Evolutionary conservation across 2,797 vertebrate species (phyloP).

Genomic region (Pitangus sulphuratus): DNA sequence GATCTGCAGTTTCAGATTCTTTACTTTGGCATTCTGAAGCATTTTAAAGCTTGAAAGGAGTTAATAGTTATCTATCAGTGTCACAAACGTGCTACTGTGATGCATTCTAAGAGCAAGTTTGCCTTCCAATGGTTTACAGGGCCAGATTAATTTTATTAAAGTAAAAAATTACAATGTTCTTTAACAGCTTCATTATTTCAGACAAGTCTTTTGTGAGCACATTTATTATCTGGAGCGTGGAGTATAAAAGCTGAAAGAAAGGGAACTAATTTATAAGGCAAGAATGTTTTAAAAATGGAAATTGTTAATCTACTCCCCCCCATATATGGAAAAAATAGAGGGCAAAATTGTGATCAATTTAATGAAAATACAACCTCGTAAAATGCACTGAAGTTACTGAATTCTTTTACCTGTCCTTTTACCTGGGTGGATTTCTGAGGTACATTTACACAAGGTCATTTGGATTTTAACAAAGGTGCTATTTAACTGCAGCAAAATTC

Average conservation of each 20-base stretch:
- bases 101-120: conserved; percentile 63
- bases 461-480: conserved; percentile 7
- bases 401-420: not conserved
- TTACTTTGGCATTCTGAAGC: conserved; percentile 69
- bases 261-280: conserved; percentile 51
- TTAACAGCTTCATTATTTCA: conserved; percentile 73
- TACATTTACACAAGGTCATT: conserved; percentile 36
- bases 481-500: conserved; percentile 42
- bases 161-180: conserved; percentile 68
- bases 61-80: conserved; percentile 76
- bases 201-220: conserved; percentile 64
- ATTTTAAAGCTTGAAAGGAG: conserved; percentile 76
- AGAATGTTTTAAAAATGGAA: conserved; percentile 55
- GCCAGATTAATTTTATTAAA: conserved; percentile 76
- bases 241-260: conserved; percentile 55
- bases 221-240: conserved; percentile 58
- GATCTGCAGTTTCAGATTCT: conserved; percentile 83
- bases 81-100: conserved; percentile 59
- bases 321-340: not conserved
- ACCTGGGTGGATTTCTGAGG: conserved; percentile 33
- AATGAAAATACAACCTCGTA: conserved; percentile 6
- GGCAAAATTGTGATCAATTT: not conserved
- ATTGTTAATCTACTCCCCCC: conserved; percentile 43
- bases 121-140: conserved; percentile 67
- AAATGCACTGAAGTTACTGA: not conserved